Base-by-base conservation (phyloP, 2,797 vertebrate species). In the Botia kubotai region DNA sequence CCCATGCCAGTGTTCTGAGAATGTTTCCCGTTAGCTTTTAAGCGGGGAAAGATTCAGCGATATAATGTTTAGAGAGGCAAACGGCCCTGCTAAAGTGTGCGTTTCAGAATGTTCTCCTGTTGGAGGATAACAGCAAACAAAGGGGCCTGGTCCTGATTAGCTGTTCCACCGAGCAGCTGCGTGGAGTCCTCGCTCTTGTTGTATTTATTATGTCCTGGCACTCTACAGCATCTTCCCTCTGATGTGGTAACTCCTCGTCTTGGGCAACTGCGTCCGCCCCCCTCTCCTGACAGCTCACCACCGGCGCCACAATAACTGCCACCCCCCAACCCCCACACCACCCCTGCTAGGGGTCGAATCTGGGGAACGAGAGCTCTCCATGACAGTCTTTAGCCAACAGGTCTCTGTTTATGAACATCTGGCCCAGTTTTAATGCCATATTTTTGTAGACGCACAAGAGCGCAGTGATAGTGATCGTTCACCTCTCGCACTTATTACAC, bases 181-280 rank as follows among this genome's bases (percentile, higher is more conserved):
- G 84, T 84, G 83, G 81, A 84, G 79, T 83, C 81, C 79, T 74
- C 84, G 84, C 84, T 86, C 79, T 85, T 85, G 72, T 84, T 82
- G 80, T 82, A 76, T 84, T 84, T 80, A 87, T 87, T 87, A 90
- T 87, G 86, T 75, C 88, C 87, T 89, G 88, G 88, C 87, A 82
- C 62, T 58, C 71, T 26, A 52, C 79, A 81, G 84, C 65, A 83
- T 77, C 79, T 82, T 78, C 79, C 60, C 82, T 87, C 85, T 87
- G 85, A 86, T 87, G 86, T 87, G 85, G 86, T 76, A 57, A 87
- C 84, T 83, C 79, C 43, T 83, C 76, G 60, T 83, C 79, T 72
- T 83, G 81, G 86, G 83, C 85, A 85, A 85, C 81, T 82, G 77
- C n/a, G 26, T 75, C 72, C 33, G 4, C 82, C 73, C 81, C 73